A percentile compares a stretch with the other conserved stretches of the same genome.
These are phyloP conservation scores for Perizoma affinitatum DNA, from an alignment of 2,888 invertebrate species.

Conservation along the genomic window DNA sequence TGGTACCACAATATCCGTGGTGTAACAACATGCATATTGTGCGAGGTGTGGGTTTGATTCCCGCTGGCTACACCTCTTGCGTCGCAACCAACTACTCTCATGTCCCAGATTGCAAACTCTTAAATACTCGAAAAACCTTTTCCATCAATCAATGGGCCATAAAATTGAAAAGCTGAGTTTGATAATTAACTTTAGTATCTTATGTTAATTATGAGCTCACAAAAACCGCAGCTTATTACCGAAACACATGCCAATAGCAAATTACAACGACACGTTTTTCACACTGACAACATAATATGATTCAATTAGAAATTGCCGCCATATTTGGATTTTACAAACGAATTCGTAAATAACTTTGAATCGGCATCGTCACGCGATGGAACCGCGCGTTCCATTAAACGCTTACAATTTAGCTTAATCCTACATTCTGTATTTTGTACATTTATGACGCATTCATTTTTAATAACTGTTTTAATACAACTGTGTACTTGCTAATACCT, in stretches of 20 bases:
- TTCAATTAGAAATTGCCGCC: slow-evolving; percentile 30
- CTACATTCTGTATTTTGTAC: slow-evolving; percentile 20
- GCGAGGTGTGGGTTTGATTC: too few relatives aligned
- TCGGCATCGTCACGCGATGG: slow-evolving; percentile 34
- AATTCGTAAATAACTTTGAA: slow-evolving; percentile 30
- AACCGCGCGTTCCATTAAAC: slow-evolving; percentile 34
- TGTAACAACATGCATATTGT: too few relatives aligned
- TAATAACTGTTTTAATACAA: slow-evolving; percentile 3
- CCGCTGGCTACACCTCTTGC: too few relatives aligned
- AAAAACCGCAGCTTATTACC: slow-evolving; percentile 30
- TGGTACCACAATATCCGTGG: too few relatives aligned
- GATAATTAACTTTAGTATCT: slow-evolving; percentile 5
- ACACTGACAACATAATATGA: slow-evolving; percentile 29
- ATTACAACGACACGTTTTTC: slow-evolving; percentile 22
- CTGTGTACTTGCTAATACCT: neutral
- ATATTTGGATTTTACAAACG: slow-evolving; percentile 26
- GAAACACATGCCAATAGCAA: slow-evolving; percentile 49
- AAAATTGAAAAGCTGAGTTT: neutral
- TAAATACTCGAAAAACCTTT: too few relatives aligned
- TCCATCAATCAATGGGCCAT: too few relatives aligned
- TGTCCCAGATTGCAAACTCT: too few relatives aligned
- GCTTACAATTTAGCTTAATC: slow-evolving; percentile 33
- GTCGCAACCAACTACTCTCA: too few relatives aligned
- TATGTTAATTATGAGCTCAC: slow-evolving; percentile 10
- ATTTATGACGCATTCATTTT: slow-evolving; percentile 29